Evolutionary conservation across 2,797 vertebrate genomes (phyloP).

Genomic region (Sciaenops ocellatus): DNA sequence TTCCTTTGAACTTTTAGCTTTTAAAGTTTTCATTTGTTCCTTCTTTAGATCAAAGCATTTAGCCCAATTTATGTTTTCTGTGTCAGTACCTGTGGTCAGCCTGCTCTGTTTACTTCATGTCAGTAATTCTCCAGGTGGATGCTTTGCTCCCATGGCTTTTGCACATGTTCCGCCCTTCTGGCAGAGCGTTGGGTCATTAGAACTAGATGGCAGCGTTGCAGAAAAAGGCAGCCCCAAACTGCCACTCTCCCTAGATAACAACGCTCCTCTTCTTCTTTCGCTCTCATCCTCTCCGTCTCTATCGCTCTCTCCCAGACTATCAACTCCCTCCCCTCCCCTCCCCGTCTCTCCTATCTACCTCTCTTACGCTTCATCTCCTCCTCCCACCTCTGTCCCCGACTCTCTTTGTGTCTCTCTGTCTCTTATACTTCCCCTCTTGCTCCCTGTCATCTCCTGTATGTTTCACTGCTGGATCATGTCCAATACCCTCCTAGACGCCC

Average conservation of each 20-base stretch:
- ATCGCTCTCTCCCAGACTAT: constrained; percentile 42
- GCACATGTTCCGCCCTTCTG: constrained; percentile 50
- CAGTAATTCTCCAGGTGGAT: constrained; percentile 55
- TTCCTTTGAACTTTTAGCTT: background rate
- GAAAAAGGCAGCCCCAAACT: constrained; percentile 58
- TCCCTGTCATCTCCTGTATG: constrained; percentile 50
- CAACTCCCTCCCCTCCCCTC: constrained; percentile 12
- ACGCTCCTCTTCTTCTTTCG: constrained; percentile 25
- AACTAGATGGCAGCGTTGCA: constrained; percentile 60
- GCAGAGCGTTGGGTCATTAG: constrained; percentile 66
- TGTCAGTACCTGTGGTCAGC: constrained; percentile 35
- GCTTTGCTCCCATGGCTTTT: constrained; percentile 52
- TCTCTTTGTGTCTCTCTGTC: constrained; percentile 39
- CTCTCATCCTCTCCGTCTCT: constrained; percentile 34
- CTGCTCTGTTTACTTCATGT: constrained; percentile 46
- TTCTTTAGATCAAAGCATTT: constrained; percentile 1
- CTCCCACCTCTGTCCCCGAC: constrained; percentile 19
- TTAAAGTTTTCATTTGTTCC: background rate
- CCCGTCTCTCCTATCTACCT: constrained; percentile 28
- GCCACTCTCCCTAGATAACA: constrained; percentile 62
- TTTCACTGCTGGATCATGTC: constrained; percentile 60
- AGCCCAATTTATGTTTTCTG: constrained; percentile 12
- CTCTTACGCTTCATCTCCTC: constrained; percentile 48
- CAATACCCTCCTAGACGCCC: constrained; percentile 39
- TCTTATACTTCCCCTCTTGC: constrained; percentile 38